Evolutionary conservation across 2,113 vertebrate species (phyloP).

Genomic region (Riparia riparia): DNA sequence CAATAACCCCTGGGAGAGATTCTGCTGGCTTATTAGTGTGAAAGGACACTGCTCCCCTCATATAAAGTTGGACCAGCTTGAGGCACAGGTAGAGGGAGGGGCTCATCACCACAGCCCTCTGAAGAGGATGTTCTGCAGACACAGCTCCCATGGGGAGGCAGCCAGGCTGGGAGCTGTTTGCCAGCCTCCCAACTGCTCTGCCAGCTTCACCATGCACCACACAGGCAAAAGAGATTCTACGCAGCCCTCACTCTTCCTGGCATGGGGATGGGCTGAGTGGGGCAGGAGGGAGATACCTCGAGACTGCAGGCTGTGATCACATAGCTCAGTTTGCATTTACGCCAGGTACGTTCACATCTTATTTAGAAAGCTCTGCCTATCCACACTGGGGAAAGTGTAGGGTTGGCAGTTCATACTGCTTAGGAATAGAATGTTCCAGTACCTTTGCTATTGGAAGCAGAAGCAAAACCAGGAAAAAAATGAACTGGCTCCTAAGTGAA

Average conservation of each 20-base stretch:
- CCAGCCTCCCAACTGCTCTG: background rate
- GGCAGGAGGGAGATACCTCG: background rate
- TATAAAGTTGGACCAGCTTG: conserved; percentile 5
- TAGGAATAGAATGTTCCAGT: background rate
- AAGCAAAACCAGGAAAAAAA: background rate
- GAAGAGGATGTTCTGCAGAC: conserved; percentile 35
- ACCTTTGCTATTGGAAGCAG: background rate
- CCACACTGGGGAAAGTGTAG: background rate
- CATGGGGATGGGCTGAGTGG: background rate
- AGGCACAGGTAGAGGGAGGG: conserved; percentile 22
- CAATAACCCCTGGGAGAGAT: conserved; percentile 61
- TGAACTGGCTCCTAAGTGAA: background rate
- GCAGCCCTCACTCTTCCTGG: background rate
- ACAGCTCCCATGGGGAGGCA: conserved; percentile 14
- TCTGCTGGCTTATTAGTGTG: conserved; percentile 48
- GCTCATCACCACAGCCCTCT: background rate
- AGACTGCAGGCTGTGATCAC: background rate
- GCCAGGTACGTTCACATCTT: background rate
- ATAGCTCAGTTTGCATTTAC: background rate
- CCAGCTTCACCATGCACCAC: background rate
- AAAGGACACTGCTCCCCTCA: conserved; percentile 36
- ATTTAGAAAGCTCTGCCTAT: background rate
- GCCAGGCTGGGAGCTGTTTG: conserved; percentile 22
- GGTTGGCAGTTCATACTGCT: background rate
- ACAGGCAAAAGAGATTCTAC: fast-evolving